A percentile compares a stretch with the other conserved stretches of the same genome.
These are phyloP conservation scores for Eristalinus sepulchralis DNA, from an alignment of 2,888 invertebrate genomes.

Conservation along the genomic window DNA sequence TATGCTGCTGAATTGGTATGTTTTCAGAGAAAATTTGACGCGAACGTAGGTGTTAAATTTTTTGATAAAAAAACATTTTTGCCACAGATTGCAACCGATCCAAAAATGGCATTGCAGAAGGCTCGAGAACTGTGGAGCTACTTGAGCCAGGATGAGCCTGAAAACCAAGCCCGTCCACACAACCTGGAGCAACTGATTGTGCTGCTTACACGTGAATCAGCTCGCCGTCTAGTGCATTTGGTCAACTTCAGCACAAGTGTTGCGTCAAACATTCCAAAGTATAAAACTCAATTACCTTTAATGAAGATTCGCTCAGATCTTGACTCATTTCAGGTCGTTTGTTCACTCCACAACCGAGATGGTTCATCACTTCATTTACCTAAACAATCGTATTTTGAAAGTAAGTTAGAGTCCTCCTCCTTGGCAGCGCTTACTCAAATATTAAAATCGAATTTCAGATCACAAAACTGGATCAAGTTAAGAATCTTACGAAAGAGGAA, in stretches of 20 bases:
- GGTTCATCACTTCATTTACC: slow-evolving; percentile 83
- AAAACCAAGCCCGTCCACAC: slow-evolving; percentile 90
- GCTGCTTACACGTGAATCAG: slow-evolving; percentile 88
- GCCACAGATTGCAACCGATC: slow-evolving; percentile 88
- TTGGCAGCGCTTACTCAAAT: background rate
- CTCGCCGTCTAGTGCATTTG: slow-evolving; percentile 89
- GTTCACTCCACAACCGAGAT: slow-evolving; percentile 82
- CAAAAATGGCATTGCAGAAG: slow-evolving; percentile 87
- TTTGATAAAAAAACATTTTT: slow-evolving; percentile 11
- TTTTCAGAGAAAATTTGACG: background rate
- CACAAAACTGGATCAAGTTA: slow-evolving; percentile 84
- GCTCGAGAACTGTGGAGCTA: slow-evolving; percentile 87
- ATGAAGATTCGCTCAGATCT: background rate
- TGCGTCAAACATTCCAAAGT: slow-evolving; percentile 84
- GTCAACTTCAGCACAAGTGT: slow-evolving; percentile 86
- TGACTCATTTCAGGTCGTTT: slow-evolving; percentile 80
- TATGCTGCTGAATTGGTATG: slow-evolving; percentile 89
- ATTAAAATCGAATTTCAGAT: slow-evolving; percentile 79
- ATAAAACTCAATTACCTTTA: slow-evolving; percentile 6
- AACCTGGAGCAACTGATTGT: slow-evolving; percentile 90
- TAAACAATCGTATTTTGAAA: slow-evolving; percentile 86
- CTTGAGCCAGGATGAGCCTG: slow-evolving; percentile 89
- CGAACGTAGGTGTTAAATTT: background rate
- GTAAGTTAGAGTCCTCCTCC: slow-evolving; percentile 78
- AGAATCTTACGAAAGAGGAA: slow-evolving; percentile 82